Base-by-base conservation (phyloP, 2,888 invertebrate genomes). In the Chouioia cunea region DNA sequence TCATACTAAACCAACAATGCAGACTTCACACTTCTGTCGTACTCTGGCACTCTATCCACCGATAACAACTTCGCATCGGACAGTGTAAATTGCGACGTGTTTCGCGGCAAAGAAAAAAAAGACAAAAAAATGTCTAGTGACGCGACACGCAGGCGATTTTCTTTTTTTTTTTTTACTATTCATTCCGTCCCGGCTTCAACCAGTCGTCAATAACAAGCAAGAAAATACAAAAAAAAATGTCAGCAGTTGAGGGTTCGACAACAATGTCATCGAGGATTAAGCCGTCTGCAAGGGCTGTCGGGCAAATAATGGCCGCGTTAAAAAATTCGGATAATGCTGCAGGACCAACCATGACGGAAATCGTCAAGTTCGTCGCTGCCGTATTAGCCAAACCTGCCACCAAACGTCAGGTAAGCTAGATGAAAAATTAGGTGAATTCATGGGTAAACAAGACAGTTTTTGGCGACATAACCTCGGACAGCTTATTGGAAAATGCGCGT, bases 271-370 rank as follows among this genome's bases (percentile, higher is more conserved):
- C 56, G 20, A 52, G 58, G 16, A 14, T n/a, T 8, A 53, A 48
- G n/a, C 44, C 27, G 10, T 20, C 70, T 15, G 64, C 66, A 3
- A 59, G 67, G 70, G 43, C 73, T 16, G 75, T 79, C 23, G 64
- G 69, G 23, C 77, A 79, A 14, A 77, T 79, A 20, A 57, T 79
- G 23, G 52, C 74, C 1, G 78, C 78, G 8, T 65, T 79, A 65
- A 76, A 75, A 65, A 78, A 77, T 66, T 74, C 77, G n/a, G 64
- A 70, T 23, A 74, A 72, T 44, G 69, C 71, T 20, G 74, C 75
- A 15, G 79, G 79, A 4, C 74, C 76, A 18, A 78, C 79, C 2
- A 71, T 79, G 68, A 74, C 73, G 15, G 77, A 79, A 20, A 80
- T 80, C 52, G 65, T 79, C 18, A 75, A 76, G 16, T 80, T 77